A percentile compares a stretch with the other conserved stretches of the same genome.
Evolutionary conservation across 1,140 invertebrate species (phyloP).

Genomic region (Camponotus floridanus): DNA sequence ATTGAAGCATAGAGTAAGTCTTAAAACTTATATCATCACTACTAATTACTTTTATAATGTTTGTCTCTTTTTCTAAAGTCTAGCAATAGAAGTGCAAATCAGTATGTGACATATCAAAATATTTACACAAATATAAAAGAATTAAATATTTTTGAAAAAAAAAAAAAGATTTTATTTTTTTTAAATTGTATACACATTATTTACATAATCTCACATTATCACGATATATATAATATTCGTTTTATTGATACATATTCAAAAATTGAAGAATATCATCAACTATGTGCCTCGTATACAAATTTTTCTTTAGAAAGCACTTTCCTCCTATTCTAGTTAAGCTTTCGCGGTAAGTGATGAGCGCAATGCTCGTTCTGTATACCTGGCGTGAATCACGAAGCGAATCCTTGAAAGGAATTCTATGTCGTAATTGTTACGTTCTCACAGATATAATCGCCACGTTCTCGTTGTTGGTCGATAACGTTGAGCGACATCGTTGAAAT

Average conservation of each 20-base stretch:
- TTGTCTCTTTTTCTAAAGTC: background rate
- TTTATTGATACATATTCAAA: background rate
- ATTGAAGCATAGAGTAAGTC: too few species aligned
- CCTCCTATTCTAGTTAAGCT: slow-evolving; percentile 19
- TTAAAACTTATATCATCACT: background rate
- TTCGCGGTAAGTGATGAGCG: slow-evolving; percentile 3
- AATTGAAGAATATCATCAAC: background rate
- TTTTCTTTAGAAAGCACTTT: slow-evolving; percentile 22
- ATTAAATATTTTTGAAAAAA: background rate
- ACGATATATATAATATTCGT: background rate
- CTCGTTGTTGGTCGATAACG: slow-evolving; percentile 26
- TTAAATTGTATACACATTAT: background rate
- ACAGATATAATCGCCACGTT: slow-evolving; percentile 45
- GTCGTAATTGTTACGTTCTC: slow-evolving; percentile 56
- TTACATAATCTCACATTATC: background rate
- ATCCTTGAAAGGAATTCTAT: slow-evolving; percentile 60
- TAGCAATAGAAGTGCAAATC: too few species aligned
- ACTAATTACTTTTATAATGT: background rate
- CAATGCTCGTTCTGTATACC: slow-evolving; percentile 35
- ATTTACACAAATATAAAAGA: background rate
- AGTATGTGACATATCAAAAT: background rate
- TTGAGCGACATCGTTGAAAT: slow-evolving; percentile 10
- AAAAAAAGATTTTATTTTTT: background rate
- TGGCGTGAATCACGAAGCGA: slow-evolving; percentile 42
- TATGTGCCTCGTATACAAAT: slow-evolving; percentile 19